Percentiles rank a stretch among this genome's conserved stretches.
Evolutionary conservation across 53 echinoderm and acorn worm genomes (phyloP).

Genomic region (Actinopyga echinites): DNA sequence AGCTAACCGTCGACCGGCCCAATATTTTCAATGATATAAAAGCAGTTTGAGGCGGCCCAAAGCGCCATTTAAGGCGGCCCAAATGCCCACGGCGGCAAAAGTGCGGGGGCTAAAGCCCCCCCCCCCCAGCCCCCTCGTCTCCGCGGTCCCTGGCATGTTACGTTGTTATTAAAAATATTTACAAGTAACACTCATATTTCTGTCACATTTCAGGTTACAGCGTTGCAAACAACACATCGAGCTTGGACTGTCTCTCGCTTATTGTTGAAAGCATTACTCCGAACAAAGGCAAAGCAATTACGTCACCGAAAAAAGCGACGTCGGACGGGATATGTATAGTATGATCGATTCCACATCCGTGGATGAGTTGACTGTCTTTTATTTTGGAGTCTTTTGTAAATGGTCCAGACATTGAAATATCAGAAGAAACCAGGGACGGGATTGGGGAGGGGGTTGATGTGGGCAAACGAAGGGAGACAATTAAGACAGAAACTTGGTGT

Average conservation of each 20-base stretch:
- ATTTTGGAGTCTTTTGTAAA: too few species aligned
- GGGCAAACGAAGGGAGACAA: not conserved
- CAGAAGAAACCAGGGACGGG: not conserved
- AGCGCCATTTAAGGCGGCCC: too few species aligned
- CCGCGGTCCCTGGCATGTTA: too few species aligned
- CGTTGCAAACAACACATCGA: conserved; percentile 77
- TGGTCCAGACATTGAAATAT: too few species aligned
- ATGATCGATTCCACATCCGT: conserved; percentile 17
- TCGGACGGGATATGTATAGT: conserved; percentile 93
- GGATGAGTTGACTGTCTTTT: not conserved
- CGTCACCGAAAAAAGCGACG: conserved; percentile 97
- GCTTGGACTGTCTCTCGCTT: conserved; percentile 92
- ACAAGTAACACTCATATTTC: too few species aligned
- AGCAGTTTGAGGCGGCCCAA: too few species aligned
- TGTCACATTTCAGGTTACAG: conserved; percentile 65
- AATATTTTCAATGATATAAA: too few species aligned
- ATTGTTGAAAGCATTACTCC: conserved; percentile 99
- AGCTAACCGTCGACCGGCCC: too few species aligned
- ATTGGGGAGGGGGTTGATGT: not conserved
- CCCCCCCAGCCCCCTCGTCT: too few species aligned
- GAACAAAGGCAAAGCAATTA: conserved; percentile 95
- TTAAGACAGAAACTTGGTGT: not conserved
- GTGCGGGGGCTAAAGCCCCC: too few species aligned
- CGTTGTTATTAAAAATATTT: too few species aligned
- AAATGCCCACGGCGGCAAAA: too few species aligned